A percentile compares a stretch with the other conserved stretches of the same genome.
These are phyloP conservation scores for Ailurus styani DNA, from an alignment of 2,113 vertebrate species.

Conservation along the genomic window DNA sequence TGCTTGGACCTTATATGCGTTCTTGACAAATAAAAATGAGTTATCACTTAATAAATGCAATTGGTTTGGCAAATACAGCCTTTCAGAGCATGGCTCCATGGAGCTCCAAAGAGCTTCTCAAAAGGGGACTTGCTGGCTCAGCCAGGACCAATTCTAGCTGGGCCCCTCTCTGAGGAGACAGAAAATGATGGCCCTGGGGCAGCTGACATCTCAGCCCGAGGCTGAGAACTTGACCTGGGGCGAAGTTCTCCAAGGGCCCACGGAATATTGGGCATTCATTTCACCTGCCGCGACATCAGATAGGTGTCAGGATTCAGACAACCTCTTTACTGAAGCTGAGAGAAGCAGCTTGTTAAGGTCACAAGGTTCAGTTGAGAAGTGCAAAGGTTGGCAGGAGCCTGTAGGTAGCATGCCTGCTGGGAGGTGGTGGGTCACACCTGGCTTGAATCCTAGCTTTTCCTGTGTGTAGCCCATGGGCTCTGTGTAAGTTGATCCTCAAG, in stretches of 20 bases:
- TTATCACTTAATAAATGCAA: slow-evolving; percentile 69
- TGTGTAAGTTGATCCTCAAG: not conserved
- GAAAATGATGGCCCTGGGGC: not conserved
- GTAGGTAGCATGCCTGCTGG: not conserved
- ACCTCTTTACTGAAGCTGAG: not conserved
- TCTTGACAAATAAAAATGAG: slow-evolving; percentile 74
- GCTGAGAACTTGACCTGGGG: not conserved
- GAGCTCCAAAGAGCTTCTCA: not conserved
- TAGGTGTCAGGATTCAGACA: not conserved
- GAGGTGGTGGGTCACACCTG: not conserved
- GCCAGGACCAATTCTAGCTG: not conserved
- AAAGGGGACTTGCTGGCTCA: not conserved
- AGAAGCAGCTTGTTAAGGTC: not conserved
- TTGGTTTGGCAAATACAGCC: slow-evolving; percentile 45
- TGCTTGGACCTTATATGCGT: slow-evolving; percentile 53
- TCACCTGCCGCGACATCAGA: not conserved
- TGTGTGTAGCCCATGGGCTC: not conserved
- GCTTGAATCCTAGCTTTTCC: not conserved
- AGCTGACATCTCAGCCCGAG: not conserved
- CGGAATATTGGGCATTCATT: not conserved
- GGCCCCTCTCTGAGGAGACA: not conserved
- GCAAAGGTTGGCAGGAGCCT: not conserved
- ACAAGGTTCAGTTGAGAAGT: not conserved
- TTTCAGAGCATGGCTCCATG: not conserved
- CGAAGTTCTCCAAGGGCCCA: not conserved